Base-by-base conservation (phyloP, 2,797 vertebrate genomes). In the Echiichthys vipera region DNA sequence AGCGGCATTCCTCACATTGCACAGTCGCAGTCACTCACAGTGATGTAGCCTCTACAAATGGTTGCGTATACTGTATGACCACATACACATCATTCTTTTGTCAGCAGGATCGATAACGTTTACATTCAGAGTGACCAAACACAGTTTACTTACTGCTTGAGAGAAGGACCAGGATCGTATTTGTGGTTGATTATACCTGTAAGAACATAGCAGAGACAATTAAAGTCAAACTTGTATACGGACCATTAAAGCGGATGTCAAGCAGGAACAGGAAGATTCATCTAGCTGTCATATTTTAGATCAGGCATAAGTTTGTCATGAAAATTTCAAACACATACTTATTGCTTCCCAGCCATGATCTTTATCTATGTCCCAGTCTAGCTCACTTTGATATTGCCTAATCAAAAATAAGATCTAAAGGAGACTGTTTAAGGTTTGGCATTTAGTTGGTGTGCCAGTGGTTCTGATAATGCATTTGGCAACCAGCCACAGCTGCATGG, bases 161-260 rank as follows among this genome's bases (percentile, higher is more conserved):
- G 95, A 95, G 84, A 95, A 95, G 50, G 95, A 95, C 94, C 94
- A 95, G 86, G 94, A 94, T 65, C 93, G 88, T 43, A 94, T 85
- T 29, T 93, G 91, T 43, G 90, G 84, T 46, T 93, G 92, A 77
- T 92, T 94, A 78, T 94, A 95, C 88, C 95, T 95, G 91, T 34
- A 79, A 84, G 75, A 73, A 54, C 66, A 75, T 74, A 58, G 29
- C 1, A 55, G 29, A 67, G 32, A 62, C 9, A 59, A 61, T 20
- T n/a, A 74, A 42, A 64, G 58, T 71, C 42, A 75, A 47, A n/a
- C 39, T 17, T 74, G 27, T 39, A 15, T 71, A 68, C 46, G 34
- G 49, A 32, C 24, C 32, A 51, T 13, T 71, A 53, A 20, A 70
- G 36, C 34, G 15, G 11, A 51, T 10, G 42, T 63, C 10, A 54